Base-by-base conservation (phyloP, 2,888 invertebrate species). In the Tyria jacobaeae region DNA sequence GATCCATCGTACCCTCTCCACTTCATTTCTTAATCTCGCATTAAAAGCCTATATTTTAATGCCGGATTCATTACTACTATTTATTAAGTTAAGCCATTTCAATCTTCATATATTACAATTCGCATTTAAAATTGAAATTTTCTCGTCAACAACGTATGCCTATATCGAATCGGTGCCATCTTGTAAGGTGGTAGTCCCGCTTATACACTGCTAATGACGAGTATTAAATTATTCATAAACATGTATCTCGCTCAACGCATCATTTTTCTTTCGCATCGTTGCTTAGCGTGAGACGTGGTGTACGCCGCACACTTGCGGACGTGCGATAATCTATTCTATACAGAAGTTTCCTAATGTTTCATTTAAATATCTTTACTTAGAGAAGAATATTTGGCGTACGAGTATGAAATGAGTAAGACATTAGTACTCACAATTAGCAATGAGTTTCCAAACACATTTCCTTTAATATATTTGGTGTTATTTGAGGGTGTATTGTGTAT, bases 221-320 rank as follows among this genome's bases (percentile, higher is more conserved):
- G 65, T 70, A 74, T 71, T 80, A 79, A 80, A 80, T 80, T 81
- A 80, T 80, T 81, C 80, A 80, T 80, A 70, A 68, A 73, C 72
- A 73, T 76, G 80, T 79, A 78, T 78, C 77, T 76, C 75, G 80
- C 73, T 81, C 79, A 78, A 63, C 78, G 81, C 74, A 72, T 79
- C 78, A 81, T 81, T 81, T 79, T 79, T 78, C 79, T 64, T 75
- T 61, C 50, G 63, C 55, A n/a, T 49, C 65, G 75, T 68, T 66
- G 64, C 68, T 64, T 52, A 58, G 67, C 55, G 74, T 69, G 41
- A 54, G 41, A 52, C 68, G 69, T 55, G 73, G 68, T 66, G 62
- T 62, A 68, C 61, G 52, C 67, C 68, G 67, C 63, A 65, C 67
- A 72, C 78, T 61, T 61, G 56, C 54, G 78, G 71, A 77, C 71